Percentiles rank a stretch among this genome's conserved stretches.
phyloP scores from a whole-genome alignment of 2,888 invertebrate genomes.

The Rambutsinella grinnellia region DNA sequence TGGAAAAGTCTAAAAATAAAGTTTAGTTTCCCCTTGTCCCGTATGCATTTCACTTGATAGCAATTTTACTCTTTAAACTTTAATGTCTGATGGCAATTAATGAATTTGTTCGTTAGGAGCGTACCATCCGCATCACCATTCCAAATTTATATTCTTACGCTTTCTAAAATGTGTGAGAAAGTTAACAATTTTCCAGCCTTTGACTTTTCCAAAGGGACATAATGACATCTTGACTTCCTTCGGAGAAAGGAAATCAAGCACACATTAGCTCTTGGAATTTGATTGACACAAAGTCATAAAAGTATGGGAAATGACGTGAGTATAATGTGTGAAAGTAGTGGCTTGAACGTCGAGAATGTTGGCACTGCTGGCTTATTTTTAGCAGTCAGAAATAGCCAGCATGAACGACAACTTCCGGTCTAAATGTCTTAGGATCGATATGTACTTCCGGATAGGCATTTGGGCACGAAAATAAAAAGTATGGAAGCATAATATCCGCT shows the following conservation, averaged over 20 bases:
- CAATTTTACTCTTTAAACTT: too few species aligned
- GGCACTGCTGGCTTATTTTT: constrained; percentile 36
- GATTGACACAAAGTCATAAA: constrained; percentile 21
- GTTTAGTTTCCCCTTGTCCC: too few species aligned
- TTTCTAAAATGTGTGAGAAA: too few species aligned
- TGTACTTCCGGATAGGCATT: constrained; percentile 43
- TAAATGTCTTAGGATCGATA: constrained; percentile 54
- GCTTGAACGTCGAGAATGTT: constrained; percentile 2
- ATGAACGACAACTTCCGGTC: constrained; percentile 51
- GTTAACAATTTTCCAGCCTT: too few species aligned
- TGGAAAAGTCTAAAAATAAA: constrained; percentile 35
- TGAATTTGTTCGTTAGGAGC: too few species aligned
- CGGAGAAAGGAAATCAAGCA: constrained; percentile 28
- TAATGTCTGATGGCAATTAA: too few species aligned
- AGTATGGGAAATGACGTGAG: constrained; percentile 23
- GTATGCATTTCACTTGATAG: too few species aligned
- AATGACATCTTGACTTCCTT: constrained; percentile 24
- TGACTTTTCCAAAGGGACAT: too few species aligned
- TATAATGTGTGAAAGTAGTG: background rate
- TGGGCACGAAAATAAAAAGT: constrained; percentile 12
- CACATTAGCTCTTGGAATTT: constrained; percentile 11
- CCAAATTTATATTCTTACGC: too few species aligned
- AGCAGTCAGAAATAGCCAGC: constrained; percentile 21
- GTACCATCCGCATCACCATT: too few species aligned
- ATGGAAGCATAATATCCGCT: constrained; percentile 6